phyloP scores from a whole-genome alignment of 2,797 vertebrate species.

The Zalophus californianus region DNA sequence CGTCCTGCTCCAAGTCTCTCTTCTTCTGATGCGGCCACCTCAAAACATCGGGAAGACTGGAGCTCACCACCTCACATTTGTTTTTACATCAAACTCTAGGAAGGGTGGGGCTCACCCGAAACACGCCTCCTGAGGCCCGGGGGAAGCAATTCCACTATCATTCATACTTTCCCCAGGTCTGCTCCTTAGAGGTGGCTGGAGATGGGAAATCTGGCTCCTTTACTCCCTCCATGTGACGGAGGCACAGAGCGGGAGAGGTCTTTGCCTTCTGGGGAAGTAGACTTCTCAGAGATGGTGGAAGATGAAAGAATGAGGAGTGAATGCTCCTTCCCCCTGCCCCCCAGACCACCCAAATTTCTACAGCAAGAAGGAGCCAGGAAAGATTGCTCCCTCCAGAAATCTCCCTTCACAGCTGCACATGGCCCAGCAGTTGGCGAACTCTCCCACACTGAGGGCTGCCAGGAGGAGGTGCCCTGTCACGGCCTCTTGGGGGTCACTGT shows the following conservation, averaged over 20 bases:
- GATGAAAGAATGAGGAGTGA: neutral
- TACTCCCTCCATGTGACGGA: neutral
- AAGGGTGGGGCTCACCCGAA: neutral
- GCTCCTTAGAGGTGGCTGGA: neutral
- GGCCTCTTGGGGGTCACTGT: neutral
- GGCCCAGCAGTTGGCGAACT: neutral
- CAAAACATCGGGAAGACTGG: neutral
- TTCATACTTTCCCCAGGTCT: no score
- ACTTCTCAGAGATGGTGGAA: neutral
- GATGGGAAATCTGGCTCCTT: neutral
- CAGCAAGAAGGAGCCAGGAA: neutral
- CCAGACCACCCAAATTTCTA: neutral
- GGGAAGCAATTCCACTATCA: neutral
- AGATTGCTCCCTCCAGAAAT: neutral
- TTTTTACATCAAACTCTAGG: neutral
- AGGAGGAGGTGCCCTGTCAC: no score
- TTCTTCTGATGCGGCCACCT: neutral
- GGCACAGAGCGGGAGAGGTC: neutral
- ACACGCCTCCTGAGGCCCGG: neutral
- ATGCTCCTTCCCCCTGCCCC: neutral
- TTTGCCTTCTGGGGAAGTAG: neutral
- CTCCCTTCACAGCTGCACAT: neutral
- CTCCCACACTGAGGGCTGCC: neutral
- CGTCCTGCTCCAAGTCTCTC: constrained; percentile 19
- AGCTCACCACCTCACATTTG: neutral